Conservation (phyloP, 2,113 vertebrate genomes). For the Zosterops borbonicus region DNA sequence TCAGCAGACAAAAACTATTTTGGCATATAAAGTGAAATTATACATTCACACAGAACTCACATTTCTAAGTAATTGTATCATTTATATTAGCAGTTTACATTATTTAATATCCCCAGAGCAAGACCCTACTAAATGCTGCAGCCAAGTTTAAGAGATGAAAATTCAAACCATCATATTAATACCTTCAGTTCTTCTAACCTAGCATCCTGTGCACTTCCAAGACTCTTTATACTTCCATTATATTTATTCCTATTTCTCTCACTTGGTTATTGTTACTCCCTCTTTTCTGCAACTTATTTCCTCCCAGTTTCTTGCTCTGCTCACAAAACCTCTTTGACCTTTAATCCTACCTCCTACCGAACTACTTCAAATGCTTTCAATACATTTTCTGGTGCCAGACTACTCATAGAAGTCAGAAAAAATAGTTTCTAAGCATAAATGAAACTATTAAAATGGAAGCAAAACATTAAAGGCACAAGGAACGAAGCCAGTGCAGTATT, state of each 20-base stretch:
- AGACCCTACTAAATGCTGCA: neutral
- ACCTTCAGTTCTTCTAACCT: neutral
- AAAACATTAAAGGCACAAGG: neutral
- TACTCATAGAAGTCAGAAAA: neutral
- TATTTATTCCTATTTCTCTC: neutral
- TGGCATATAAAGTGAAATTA: neutral
- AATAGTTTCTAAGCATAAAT: neutral
- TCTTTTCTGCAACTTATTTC: neutral
- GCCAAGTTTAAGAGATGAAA: neutral
- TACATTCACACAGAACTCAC: neutral
- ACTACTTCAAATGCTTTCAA: neutral
- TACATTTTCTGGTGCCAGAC: neutral
- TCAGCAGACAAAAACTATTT: neutral
- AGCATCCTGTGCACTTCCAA: neutral
- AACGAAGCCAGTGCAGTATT: neutral
- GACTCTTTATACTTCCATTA: neutral
- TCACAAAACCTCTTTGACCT: neutral
- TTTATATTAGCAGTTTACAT: neutral
- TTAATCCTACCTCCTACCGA: neutral
- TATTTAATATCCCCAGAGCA: neutral
- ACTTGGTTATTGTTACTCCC: neutral
- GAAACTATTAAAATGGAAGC: slow-evolving; percentile 16
- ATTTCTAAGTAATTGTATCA: neutral
- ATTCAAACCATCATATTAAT: neutral
- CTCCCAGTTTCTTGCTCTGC: neutral